Evolutionary conservation across 2,888 invertebrate genomes (phyloP).

Genomic region (Argyra leucocephala): DNA sequence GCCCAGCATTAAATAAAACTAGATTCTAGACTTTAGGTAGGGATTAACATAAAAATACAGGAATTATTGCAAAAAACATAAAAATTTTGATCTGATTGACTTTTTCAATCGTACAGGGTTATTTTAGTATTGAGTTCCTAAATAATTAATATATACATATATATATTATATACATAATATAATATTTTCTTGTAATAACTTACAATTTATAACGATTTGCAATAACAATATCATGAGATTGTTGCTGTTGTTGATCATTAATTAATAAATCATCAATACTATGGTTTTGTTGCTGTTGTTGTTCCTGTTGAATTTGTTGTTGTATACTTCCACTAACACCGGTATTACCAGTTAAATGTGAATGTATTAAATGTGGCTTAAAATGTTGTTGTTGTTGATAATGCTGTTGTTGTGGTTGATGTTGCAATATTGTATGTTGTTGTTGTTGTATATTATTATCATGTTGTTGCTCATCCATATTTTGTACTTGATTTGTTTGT

Average conservation of each 20-base stretch:
- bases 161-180: neutral
- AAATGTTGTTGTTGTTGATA: slow-evolving; percentile 30
- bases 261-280: slow-evolving; percentile 36
- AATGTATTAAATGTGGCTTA: slow-evolving; percentile 33
- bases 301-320: slow-evolving; percentile 15
- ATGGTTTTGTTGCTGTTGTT: slow-evolving; percentile 22
- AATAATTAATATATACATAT: neutral
- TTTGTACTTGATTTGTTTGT: neutral
- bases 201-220: slow-evolving; percentile 37
- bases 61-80: no score
- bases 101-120: no score
- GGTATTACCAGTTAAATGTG: slow-evolving; percentile 25
- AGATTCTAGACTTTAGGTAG: no score
- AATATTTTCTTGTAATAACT: slow-evolving; percentile 27
- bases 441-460: slow-evolving; percentile 28
- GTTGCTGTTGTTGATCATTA: slow-evolving; percentile 35
- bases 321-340: slow-evolving; percentile 26
- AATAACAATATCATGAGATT: slow-evolving; percentile 25
- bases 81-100: no score
- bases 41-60: no score
- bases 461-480: slow-evolving; percentile 8
- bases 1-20: no score
- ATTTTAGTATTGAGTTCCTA: no score
- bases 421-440: no score
- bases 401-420: slow-evolving; percentile 30